A percentile compares a stretch with the other conserved stretches of the same genome.
phyloP scores from a whole-genome alignment of 2,888 invertebrate genomes.

The Adelphocoris suturalis region DNA sequence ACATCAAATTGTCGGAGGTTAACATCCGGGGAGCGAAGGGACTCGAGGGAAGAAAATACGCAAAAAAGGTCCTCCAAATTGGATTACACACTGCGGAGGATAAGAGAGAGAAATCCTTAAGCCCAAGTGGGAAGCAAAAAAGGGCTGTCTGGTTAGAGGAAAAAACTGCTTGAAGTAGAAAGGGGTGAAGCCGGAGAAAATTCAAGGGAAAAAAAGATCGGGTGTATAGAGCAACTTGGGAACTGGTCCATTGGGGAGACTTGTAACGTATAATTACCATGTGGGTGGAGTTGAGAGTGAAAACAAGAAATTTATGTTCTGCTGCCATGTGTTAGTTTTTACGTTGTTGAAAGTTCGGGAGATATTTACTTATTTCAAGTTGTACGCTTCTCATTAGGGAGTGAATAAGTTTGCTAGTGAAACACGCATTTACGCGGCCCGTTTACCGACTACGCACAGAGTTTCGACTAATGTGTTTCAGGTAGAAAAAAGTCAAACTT shows the following conservation, averaged over 20 bases:
- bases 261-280: conserved; percentile 4
- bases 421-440: no score
- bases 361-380: not conserved
- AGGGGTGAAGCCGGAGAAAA: not conserved
- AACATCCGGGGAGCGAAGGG: not conserved
- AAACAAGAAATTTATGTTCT: not conserved
- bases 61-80: not conserved
- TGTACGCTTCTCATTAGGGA: not conserved
- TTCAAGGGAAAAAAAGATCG: not conserved
- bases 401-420: no score
- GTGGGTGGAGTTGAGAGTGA: not conserved
- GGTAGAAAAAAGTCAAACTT: no score
- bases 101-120: not conserved
- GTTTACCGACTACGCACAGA: no score
- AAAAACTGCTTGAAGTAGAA: not conserved
- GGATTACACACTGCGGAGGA: not conserved
- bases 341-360: not conserved
- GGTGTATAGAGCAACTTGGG: not conserved
- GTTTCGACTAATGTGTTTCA: no score
- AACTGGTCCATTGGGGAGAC: not conserved
- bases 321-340: not conserved
- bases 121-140: not conserved
- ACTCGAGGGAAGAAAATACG: not conserved
- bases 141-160: not conserved
- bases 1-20: not conserved